A percentile compares a stretch with the other conserved stretches of the same genome.
Conservation (phyloP, 1,140 invertebrate species). For the Drosophila orena region DNA sequence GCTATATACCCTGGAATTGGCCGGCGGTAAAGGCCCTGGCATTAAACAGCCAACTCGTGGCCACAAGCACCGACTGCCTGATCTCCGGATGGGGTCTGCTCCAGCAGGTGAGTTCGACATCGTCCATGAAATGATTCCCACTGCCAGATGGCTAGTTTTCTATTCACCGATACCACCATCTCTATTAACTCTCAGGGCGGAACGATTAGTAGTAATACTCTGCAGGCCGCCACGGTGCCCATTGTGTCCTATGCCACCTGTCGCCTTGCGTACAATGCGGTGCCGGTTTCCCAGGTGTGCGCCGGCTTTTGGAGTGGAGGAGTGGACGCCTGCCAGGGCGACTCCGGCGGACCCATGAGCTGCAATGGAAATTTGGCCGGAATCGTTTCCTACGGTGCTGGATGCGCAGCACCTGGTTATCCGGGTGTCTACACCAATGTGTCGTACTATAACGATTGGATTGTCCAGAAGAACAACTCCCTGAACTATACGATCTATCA, state of each 20-base stretch:
- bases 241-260: slow-evolving; percentile 42
- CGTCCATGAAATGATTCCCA: too few relatives aligned
- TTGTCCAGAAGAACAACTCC: slow-evolving; percentile 58
- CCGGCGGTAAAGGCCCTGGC: slow-evolving; percentile 31
- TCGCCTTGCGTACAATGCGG: slow-evolving; percentile 13
- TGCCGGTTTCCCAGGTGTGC: slow-evolving; percentile 46
- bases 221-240: slow-evolving; percentile 48
- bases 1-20: slow-evolving; percentile 56
- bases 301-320: slow-evolving; percentile 59
- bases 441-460: slow-evolving; percentile 86
- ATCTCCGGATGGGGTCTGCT: slow-evolving; percentile 69
- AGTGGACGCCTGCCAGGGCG: slow-evolving; percentile 79
- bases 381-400: slow-evolving; percentile 87
- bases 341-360: slow-evolving; percentile 78
- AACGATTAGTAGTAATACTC: slow-evolving; percentile 13
- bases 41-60: slow-evolving; percentile 3
- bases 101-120: slow-evolving; percentile 27
- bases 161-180: background rate
- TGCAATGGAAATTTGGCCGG: slow-evolving; percentile 83
- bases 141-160: too few relatives aligned
- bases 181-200: slow-evolving; percentile 14
- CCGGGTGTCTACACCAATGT: slow-evolving; percentile 89
- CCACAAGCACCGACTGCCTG: slow-evolving; percentile 27
- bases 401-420: slow-evolving; percentile 86
- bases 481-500: slow-evolving; percentile 56